These are phyloP conservation scores for Capitella teleta DNA, from an alignment of 1,140 invertebrate species.

Conservation along the genomic window DNA sequence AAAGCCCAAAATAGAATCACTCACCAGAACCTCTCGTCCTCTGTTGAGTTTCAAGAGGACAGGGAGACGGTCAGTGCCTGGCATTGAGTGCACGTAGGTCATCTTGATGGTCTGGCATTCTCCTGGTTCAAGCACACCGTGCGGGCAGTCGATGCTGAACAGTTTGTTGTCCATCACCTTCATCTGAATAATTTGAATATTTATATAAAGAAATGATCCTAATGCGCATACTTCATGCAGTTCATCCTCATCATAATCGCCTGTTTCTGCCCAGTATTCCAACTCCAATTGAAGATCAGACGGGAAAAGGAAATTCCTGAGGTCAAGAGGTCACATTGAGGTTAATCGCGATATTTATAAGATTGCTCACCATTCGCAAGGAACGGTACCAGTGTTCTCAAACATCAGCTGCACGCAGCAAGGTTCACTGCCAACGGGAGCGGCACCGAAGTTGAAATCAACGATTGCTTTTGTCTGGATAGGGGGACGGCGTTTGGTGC, in stretches of 20 bases:
- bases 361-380: slow-evolving; percentile 35
- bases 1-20: too few species aligned
- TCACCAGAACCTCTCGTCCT: slow-evolving; percentile 39
- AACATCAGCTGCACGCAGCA: slow-evolving; percentile 34
- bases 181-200: too few species aligned
- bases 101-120: slow-evolving; percentile 31
- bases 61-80: slow-evolving; percentile 38
- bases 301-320: slow-evolving; percentile 39
- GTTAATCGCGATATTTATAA: background rate
- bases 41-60: slow-evolving; percentile 36
- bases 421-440: slow-evolving; percentile 34
- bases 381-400: slow-evolving; percentile 36
- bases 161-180: slow-evolving; percentile 42
- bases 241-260: slow-evolving; percentile 39
- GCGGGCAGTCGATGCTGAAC: slow-evolving; percentile 34
- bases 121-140: slow-evolving; percentile 32
- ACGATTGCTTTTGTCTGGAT: slow-evolving; percentile 33
- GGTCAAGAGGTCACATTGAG: slow-evolving; percentile 9
- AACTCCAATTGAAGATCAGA: slow-evolving; percentile 37
- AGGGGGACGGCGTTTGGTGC: too few species aligned
- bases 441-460: slow-evolving; percentile 41
- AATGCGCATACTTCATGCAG: slow-evolving; percentile 29
- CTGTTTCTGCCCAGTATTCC: slow-evolving; percentile 41
- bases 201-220: background rate
- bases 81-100: slow-evolving; percentile 35